Base-by-base conservation (phyloP, 2,113 vertebrate species). In the Cryptomyrus ogoouensis region DNA sequence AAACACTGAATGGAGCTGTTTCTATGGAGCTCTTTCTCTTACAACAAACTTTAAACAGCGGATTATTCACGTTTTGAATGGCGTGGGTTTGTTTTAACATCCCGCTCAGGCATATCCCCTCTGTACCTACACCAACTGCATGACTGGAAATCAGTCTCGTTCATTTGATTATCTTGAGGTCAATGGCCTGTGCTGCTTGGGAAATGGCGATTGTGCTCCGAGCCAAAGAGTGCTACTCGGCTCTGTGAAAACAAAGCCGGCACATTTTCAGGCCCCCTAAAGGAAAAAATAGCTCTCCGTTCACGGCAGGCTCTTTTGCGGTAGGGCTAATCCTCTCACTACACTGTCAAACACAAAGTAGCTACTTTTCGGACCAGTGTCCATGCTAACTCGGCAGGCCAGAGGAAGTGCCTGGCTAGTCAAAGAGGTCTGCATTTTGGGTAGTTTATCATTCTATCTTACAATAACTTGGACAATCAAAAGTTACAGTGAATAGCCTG, bases 81-180 rank as follows among this genome's bases (percentile, higher is more conserved):
- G 35, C 47, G 19, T 53, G 27, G 85, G 50, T 53, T 87, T 87
- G 85, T 87, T 87, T 87, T 53, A 87, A 53, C 7, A 35, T 35
- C n/a, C 31, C 15, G 15, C 13, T 87, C n/a, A 53, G 13, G 85
- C 35, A 39, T 87, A 31, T 53, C n/a, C 27, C 47, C 24, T 87
- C 85, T 39, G 27, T 53, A 87, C 85, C 85, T 53, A 49, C 47
- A 87, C 50, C 27, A 35, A 12, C 24, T 19, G 24, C 85, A 56
- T 53, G 85, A 53, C 47, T 39, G 85, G 85, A 56, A 87, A 87
- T 87, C n/a, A 52, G 46, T 39, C 50, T 35, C 8, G n/a, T 56
- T 86, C 21, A 47, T 87, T 87, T 87, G 49, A 35, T 87, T 87
- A 87, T 87, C 85, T 15, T 53, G 49, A 87, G 85, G 50, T 87